Conservation (phyloP, 2,113 vertebrate species). For the Psammodynastes pulverulentus region DNA sequence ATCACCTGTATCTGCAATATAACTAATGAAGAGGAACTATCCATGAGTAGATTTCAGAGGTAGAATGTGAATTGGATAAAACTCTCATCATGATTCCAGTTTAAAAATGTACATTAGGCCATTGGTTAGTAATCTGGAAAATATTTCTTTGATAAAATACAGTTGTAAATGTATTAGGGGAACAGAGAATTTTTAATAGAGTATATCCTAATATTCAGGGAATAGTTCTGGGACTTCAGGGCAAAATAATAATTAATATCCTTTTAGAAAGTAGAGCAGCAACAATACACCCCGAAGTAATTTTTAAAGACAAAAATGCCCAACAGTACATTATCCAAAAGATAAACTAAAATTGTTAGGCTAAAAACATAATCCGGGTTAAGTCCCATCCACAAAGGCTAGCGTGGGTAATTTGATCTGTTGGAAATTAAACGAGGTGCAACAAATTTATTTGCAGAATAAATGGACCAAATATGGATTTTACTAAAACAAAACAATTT, state of each 20-base stretch:
- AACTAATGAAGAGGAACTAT: neutral
- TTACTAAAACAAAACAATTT: neutral
- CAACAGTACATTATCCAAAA: neutral
- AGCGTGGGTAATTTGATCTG: neutral
- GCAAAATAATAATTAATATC: neutral
- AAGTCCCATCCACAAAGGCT: neutral
- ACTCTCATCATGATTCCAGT: neutral
- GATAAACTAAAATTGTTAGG: neutral
- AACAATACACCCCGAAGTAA: slow-evolving; percentile 8
- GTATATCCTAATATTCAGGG: neutral
- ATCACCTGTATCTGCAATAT: neutral
- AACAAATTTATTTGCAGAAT: neutral
- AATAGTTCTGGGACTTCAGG: neutral
- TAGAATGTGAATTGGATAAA: neutral
- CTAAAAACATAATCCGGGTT: neutral
- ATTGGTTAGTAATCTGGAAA: neutral
- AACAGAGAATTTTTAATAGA: neutral
- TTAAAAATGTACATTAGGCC: neutral
- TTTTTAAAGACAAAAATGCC: slow-evolving; percentile 41
- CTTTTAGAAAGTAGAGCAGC: neutral
- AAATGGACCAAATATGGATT: neutral
- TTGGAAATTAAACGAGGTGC: neutral
- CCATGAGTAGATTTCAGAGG: neutral
- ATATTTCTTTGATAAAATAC: neutral
- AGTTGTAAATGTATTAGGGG: neutral